Evolutionary conservation across 2,797 vertebrate genomes (phyloP).

Genomic region (Jordanella pulchra): DNA sequence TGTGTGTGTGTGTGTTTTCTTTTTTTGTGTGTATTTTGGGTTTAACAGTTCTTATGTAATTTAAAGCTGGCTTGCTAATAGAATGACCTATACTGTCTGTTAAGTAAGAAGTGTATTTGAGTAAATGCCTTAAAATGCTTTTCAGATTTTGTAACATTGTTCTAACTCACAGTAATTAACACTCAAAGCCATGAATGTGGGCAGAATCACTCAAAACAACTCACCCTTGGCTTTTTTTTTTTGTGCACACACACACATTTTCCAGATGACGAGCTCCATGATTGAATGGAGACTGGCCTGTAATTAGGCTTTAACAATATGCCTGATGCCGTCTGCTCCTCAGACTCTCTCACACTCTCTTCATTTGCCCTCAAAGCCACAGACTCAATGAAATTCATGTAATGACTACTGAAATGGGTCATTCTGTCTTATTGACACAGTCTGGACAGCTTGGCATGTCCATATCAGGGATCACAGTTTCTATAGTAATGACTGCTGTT

Average conservation of each 20-base stretch:
- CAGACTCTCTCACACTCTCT: conserved; percentile 25
- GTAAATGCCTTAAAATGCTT: conserved; percentile 2
- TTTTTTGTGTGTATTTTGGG: no score
- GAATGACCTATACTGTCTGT: neutral
- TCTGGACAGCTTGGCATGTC: conserved; percentile 59
- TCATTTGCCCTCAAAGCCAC: conserved; percentile 49
- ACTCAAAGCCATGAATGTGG: neutral
- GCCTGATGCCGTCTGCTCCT: conserved; percentile 57
- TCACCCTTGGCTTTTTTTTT: conserved; percentile 18
- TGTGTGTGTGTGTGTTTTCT: no score
- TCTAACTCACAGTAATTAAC: conserved; percentile 1
- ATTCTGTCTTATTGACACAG: conserved; percentile 64
- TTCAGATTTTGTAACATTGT: neutral
- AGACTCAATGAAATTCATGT: conserved; percentile 61
- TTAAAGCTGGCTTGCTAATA: no score
- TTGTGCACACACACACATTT: conserved; percentile 32
- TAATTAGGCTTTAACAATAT: conserved; percentile 70
- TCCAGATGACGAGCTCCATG: conserved; percentile 42
- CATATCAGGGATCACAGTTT: conserved; percentile 46
- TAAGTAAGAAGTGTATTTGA: conserved; percentile 2
- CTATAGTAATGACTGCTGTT: conserved; percentile 63
- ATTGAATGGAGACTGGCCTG: conserved; percentile 54
- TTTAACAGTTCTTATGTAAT: no score
- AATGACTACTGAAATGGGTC: conserved; percentile 68
- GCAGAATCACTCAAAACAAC: conserved; percentile 12